Evolutionary conservation across 2,113 vertebrate genomes (phyloP).

Genomic region (Pao palembangensis): DNA sequence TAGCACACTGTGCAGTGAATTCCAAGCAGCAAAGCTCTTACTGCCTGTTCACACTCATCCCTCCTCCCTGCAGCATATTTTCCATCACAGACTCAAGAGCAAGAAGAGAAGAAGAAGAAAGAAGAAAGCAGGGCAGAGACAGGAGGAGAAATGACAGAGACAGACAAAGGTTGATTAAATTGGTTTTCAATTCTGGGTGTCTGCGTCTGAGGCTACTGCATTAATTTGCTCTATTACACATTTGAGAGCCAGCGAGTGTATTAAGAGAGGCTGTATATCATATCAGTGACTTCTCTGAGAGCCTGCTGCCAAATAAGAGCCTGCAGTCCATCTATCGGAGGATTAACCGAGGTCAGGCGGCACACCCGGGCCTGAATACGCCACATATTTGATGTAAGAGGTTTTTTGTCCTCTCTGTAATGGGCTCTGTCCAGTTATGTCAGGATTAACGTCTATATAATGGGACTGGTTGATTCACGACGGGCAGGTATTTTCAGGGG

Average conservation of each 20-base stretch:
- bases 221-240: slow-evolving; percentile 69
- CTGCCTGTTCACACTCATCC: slow-evolving; percentile 38
- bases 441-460: neutral
- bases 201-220: slow-evolving; percentile 58
- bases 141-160: slow-evolving; percentile 50
- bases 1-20: slow-evolving; percentile 47
- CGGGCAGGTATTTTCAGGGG: slow-evolving; percentile 9
- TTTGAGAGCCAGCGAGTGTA: slow-evolving; percentile 71
- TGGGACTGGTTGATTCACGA: slow-evolving; percentile 7
- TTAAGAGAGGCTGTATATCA: slow-evolving; percentile 70
- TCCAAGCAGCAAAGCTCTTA: slow-evolving; percentile 54
- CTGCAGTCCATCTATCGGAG: slow-evolving; percentile 36
- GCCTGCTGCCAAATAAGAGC: slow-evolving; percentile 52
- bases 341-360: slow-evolving; percentile 58
- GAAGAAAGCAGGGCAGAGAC: slow-evolving; percentile 13
- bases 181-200: slow-evolving; percentile 70
- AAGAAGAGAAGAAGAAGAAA: neutral
- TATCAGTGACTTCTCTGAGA: slow-evolving; percentile 53
- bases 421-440: slow-evolving; percentile 8
- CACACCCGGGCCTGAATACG: slow-evolving; percentile 22
- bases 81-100: slow-evolving; percentile 19
- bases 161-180: slow-evolving; percentile 73
- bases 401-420: slow-evolving; percentile 24
- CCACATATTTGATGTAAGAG: slow-evolving; percentile 32
- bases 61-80: neutral